Percentiles rank a stretch among this genome's conserved stretches.
Conservation (phyloP, 2,888 invertebrate genomes). For the Heteromurus nitidus region DNA sequence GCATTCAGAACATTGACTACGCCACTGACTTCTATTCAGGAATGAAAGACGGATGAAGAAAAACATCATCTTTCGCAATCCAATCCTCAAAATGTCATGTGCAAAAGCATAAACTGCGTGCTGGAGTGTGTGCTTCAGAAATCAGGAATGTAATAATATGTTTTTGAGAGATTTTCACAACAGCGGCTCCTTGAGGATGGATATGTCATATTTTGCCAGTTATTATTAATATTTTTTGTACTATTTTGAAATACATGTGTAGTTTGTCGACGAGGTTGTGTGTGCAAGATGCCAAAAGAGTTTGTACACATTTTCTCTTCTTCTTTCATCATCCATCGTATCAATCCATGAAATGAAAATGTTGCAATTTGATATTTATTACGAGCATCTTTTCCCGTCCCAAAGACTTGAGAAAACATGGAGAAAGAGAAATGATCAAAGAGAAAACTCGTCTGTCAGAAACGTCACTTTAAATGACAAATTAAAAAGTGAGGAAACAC, state of each 20-base stretch:
- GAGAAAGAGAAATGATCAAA: slow-evolving; percentile 14
- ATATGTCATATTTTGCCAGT: background rate
- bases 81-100: too few species aligned
- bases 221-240: background rate
- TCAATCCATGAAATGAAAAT: slow-evolving; percentile 4
- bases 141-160: background rate
- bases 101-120: too few species aligned
- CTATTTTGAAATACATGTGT: background rate
- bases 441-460: slow-evolving; percentile 30
- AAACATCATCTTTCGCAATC: too few species aligned
- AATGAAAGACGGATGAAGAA: too few species aligned
- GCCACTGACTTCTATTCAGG: too few species aligned
- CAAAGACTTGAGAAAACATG: background rate
- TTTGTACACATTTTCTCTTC: background rate
- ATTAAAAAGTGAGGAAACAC: slow-evolving; percentile 21
- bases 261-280: too few species aligned
- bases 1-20: too few species aligned
- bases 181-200: background rate
- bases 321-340: background rate
- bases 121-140: too few species aligned
- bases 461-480: slow-evolving; percentile 28
- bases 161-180: background rate
- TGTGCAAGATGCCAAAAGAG: too few species aligned
- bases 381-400: background rate
- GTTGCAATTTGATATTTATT: slow-evolving; percentile 11